Evolutionary conservation across 2,113 vertebrate genomes (phyloP).

Genomic region (Promerops cafer): DNA sequence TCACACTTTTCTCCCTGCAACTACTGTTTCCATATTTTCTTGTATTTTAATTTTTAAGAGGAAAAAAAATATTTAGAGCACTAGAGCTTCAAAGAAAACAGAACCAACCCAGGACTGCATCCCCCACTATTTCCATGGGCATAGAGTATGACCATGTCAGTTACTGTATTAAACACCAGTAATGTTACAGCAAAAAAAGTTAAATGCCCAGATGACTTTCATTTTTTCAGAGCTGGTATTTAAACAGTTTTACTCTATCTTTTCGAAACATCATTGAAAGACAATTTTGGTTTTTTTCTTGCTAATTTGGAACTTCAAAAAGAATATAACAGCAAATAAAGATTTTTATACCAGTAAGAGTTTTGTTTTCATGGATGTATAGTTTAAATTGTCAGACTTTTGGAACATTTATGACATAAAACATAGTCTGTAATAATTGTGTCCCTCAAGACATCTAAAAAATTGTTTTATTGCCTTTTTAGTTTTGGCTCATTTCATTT

Average conservation of each 20-base stretch:
- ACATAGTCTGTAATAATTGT: slow-evolving; percentile 46
- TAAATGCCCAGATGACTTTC: neutral
- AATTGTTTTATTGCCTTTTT: slow-evolving; percentile 65
- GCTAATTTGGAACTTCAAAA: slow-evolving; percentile 36
- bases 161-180: neutral
- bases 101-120: neutral
- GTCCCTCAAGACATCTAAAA: slow-evolving; percentile 46
- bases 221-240: neutral
- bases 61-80: neutral
- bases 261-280: neutral
- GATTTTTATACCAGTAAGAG: neutral
- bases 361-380: neutral
- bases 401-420: slow-evolving; percentile 21
- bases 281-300: neutral
- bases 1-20: neutral
- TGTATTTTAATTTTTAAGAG: neutral
- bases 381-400: slow-evolving; percentile 39
- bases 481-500: slow-evolving; percentile 66
- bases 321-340: neutral
- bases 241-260: neutral
- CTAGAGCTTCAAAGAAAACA: neutral
- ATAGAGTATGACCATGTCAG: neutral
- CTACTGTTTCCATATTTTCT: neutral
- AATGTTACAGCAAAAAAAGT: neutral
- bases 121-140: neutral